Evolutionary conservation across 2,888 invertebrate species (phyloP).

Genomic region (Electrophaes corylata): DNA sequence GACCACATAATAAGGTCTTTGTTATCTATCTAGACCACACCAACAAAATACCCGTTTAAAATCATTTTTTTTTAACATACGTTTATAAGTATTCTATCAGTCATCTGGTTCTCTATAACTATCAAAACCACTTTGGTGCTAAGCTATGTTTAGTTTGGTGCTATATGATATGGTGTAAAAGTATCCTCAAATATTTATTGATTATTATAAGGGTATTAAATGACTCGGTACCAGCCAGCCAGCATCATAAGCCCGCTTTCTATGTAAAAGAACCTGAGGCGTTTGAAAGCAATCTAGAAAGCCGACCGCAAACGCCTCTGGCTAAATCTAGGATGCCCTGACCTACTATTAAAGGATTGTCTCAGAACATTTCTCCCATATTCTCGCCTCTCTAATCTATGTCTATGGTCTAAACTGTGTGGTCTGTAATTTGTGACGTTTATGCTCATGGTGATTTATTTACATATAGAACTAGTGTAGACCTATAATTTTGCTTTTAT

Average conservation of each 20-base stretch:
- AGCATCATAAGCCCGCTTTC: conserved; percentile 1
- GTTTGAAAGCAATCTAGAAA: conserved; percentile 51
- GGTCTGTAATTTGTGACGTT: conserved; percentile 75
- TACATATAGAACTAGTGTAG: conserved; percentile 61
- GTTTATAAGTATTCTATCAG: too few species aligned
- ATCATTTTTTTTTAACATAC: too few species aligned
- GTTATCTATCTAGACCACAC: too few species aligned
- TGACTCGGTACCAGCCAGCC: too few species aligned
- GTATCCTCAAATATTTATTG: too few species aligned
- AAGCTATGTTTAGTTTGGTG: too few species aligned
- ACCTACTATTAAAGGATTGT: conserved; percentile 75
- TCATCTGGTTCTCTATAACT: too few species aligned
- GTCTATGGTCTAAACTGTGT: conserved; percentile 27
- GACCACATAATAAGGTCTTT: too few species aligned
- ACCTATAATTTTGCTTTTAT: background rate
- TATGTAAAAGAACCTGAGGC: conserved; percentile 39
- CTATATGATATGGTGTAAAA: too few species aligned
- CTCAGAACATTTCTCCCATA: conserved; percentile 68
- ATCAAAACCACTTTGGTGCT: too few species aligned
- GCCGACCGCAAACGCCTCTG: conserved; percentile 51
- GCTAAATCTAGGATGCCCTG: conserved; percentile 60
- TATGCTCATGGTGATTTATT: conserved; percentile 71
- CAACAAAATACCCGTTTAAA: too few species aligned
- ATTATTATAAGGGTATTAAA: too few species aligned
- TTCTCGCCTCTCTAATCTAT: conserved; percentile 47